Base-by-base conservation (phyloP, 2,888 invertebrate genomes). In the Sphaerophoria taeniata region DNA sequence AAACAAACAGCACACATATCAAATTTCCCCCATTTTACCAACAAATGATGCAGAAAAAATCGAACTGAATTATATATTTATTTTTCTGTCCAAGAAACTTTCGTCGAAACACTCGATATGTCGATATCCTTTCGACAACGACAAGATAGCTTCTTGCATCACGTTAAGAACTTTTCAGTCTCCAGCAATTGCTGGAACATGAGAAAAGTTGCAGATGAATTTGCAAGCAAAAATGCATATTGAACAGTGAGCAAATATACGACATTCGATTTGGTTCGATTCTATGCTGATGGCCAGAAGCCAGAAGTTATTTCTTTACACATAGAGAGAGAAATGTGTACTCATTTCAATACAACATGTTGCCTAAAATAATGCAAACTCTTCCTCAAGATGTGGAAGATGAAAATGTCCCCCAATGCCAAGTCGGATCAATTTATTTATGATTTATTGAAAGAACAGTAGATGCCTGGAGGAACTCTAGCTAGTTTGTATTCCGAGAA, bases 271-370 rank as follows among this genome's bases (percentile, higher is more conserved):
- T 9, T 45, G n/a, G n/a, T 56, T 56, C 34, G 1, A 33, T 14
- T 4, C 34, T 56, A 56, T 56, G 7, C 7, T 56, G 58, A 36
- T 58, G 58, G 36, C 14, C 36, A 58, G 36, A 58, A 36, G 36
- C 14, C 36, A 58, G 36, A 58, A 36, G n/a, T 47, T 9, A 56
- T 9, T 14, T 34, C 7, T 34, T n/a, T 9, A 4, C n/a, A 14
- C 6, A 6, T 14, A n/a, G 12, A 12, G 4, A 49, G 47, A 14
- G 2, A 24, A 2, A 16, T 49, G 14, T 49, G 6, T n/a, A 49
- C 16, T 36, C 36, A 58, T 39, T 58, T 58, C 58, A 58, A 7
- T 9, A 58, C 9, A 58, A 58, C 58, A 58, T 58, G 58, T 58
- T 58, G 36, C 36, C 36, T 5, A 12, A 14, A 36, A 56, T 56